Evolutionary conservation across 1,140 invertebrate genomes (phyloP).

Genomic region (Drosophila malerkotliana): DNA sequence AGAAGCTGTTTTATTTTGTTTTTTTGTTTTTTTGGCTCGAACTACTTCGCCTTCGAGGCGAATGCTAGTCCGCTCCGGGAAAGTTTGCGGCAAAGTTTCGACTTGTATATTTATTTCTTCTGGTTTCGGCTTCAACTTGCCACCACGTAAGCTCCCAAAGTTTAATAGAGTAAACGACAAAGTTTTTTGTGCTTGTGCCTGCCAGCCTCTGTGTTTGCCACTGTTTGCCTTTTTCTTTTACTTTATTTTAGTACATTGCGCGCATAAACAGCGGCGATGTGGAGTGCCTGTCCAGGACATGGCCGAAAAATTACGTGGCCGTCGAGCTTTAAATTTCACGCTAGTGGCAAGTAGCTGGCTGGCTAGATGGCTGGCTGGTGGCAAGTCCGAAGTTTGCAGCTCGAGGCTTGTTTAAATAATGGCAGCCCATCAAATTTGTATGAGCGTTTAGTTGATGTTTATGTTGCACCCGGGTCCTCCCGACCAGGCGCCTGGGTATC

Average conservation of each 20-base stretch:
- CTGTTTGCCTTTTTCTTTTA: slow-evolving; percentile 49
- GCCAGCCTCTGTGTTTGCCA: neutral
- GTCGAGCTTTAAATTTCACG: slow-evolving; percentile 74
- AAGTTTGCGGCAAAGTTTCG: slow-evolving; percentile 76
- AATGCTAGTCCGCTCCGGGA: slow-evolving; percentile 25
- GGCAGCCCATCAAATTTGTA: slow-evolving; percentile 76
- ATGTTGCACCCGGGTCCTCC: slow-evolving; percentile 40
- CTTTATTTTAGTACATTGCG: slow-evolving; percentile 49
- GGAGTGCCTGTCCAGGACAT: slow-evolving; percentile 27
- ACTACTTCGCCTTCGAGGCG: slow-evolving; percentile 7
- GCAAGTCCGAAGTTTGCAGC: slow-evolving; percentile 63
- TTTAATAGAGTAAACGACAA: slow-evolving; percentile 83
- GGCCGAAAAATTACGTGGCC: slow-evolving; percentile 68
- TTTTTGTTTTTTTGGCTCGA: slow-evolving; percentile 25
- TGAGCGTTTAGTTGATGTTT: slow-evolving; percentile 79
- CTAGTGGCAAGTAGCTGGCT: slow-evolving; percentile 15
- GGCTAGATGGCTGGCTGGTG: neutral
- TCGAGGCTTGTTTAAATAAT: slow-evolving; percentile 78
- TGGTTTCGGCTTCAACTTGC: slow-evolving; percentile 78
- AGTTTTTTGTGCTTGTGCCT: slow-evolving; percentile 67
- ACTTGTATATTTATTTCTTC: slow-evolving; percentile 81
- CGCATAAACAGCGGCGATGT: slow-evolving; percentile 43
- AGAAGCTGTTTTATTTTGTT: slow-evolving; percentile 14
- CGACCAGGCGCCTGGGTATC: neutral
- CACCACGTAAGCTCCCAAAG: slow-evolving; percentile 81